phyloP scores from a whole-genome alignment of 2,797 vertebrate genomes.

The Hemitrygon akajei region DNA sequence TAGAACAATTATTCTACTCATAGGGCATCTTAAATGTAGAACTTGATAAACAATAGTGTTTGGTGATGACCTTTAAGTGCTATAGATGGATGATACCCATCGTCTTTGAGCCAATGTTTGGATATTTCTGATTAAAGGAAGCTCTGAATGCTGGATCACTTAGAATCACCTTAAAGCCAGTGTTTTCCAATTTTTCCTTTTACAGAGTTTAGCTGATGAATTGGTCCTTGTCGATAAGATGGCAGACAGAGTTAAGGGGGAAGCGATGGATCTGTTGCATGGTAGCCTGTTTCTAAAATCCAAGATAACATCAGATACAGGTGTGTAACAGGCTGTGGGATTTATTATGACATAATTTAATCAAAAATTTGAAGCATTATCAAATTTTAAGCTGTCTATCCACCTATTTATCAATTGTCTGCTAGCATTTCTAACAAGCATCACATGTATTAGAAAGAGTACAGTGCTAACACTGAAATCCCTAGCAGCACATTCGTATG shows the following conservation, averaged over 20 bases:
- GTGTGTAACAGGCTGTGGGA: neutral
- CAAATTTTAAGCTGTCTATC: neutral
- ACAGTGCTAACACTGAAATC: too few species aligned
- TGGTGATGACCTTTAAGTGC: too few species aligned
- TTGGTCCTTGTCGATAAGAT: conserved; percentile 41
- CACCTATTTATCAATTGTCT: neutral
- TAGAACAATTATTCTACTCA: neutral
- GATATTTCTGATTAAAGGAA: neutral
- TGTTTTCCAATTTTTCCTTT: conserved; percentile 14
- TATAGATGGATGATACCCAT: too few species aligned
- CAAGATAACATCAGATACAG: conserved; percentile 36
- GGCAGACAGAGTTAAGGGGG: conserved; percentile 40
- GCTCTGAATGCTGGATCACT: neutral
- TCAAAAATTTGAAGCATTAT: neutral
- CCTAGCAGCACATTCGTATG: conserved; percentile 42
- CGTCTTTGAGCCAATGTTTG: too few species aligned
- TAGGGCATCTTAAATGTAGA: neutral
- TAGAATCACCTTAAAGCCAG: neutral
- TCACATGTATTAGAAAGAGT: too few species aligned
- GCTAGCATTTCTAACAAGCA: neutral
- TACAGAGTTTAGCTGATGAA: conserved; percentile 40
- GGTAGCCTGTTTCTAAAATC: conserved; percentile 38
- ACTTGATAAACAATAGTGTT: too few species aligned
- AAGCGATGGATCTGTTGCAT: conserved; percentile 43
- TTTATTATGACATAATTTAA: neutral